Percentiles rank a stretch among this genome's conserved stretches.
Conservation (phyloP, 2,888 invertebrate genomes). For the Spatulosminthurus flaviceps region DNA sequence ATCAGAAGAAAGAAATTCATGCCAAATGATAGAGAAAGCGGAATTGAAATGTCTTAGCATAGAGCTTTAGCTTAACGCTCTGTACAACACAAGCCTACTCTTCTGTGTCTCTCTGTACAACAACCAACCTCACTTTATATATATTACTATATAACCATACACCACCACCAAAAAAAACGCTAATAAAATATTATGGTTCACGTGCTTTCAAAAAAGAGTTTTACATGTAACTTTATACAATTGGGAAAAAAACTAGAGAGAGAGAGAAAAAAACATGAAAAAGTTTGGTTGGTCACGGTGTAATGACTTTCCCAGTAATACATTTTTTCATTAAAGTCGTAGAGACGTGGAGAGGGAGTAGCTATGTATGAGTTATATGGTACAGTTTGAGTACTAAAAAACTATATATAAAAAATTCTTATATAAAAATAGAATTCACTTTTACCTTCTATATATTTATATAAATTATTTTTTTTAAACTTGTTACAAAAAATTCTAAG, state of each 20-base stretch:
- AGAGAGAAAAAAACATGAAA: slow-evolving; percentile 1
- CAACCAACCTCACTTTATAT: too few species aligned
- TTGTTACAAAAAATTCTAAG: too few species aligned
- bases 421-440: too few species aligned
- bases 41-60: background rate
- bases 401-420: too few species aligned
- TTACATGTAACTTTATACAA: background rate
- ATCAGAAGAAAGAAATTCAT: background rate
- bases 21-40: slow-evolving; percentile 18
- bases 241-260: background rate
- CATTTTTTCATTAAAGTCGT: background rate
- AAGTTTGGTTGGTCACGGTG: slow-evolving; percentile 4
- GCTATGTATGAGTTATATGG: too few species aligned
- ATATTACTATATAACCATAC: too few species aligned
- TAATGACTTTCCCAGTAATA: slow-evolving; percentile 5
- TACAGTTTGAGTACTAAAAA: too few species aligned
- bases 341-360: too few species aligned
- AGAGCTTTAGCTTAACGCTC: too few species aligned
- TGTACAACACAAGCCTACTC: too few species aligned
- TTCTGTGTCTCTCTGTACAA: too few species aligned
- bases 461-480: too few species aligned
- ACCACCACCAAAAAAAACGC: background rate
- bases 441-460: background rate
- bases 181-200: background rate
- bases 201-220: background rate